Conservation (phyloP, 2,888 invertebrate genomes). For the Phytoseiulus persimilis region DNA sequence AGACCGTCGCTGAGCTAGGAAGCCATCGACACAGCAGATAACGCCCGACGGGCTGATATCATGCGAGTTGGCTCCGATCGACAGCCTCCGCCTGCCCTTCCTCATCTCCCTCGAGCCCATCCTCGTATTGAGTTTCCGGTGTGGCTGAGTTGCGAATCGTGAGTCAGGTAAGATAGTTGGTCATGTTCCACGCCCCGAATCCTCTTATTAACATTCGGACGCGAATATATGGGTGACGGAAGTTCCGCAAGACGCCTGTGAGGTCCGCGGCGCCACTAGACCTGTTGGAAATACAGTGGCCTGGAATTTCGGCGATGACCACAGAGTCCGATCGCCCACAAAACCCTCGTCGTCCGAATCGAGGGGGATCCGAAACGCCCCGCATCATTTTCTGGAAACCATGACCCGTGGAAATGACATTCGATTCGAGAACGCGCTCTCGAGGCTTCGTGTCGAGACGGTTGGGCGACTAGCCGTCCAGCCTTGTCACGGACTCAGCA, state of each 20-base stretch:
- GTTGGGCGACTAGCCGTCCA: too few relatives aligned
- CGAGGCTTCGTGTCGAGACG: too few relatives aligned
- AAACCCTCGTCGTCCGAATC: too few relatives aligned
- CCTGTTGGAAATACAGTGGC: background rate
- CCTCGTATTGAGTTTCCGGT: background rate
- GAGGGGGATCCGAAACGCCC: too few relatives aligned
- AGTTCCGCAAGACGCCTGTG: background rate
- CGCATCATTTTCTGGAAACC: too few relatives aligned
- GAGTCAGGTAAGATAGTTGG: background rate
- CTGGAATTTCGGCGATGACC: too few relatives aligned
- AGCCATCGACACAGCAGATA: background rate
- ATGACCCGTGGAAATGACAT: too few relatives aligned
- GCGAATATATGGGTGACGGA: background rate
- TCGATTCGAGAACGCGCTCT: too few relatives aligned
- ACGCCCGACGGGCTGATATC: background rate
- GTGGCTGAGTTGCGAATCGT: background rate
- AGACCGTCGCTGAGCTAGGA: background rate
- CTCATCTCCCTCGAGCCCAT: background rate
- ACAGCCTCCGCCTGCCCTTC: background rate
- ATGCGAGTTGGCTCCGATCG: background rate
- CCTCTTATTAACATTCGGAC: background rate
- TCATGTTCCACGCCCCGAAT: background rate
- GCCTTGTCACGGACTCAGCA: too few relatives aligned
- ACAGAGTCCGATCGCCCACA: too few relatives aligned
- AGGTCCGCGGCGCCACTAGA: background rate